Evolutionary conservation across 2,113 vertebrate genomes (phyloP).

Genomic region (Nothobranchius furzeri): DNA sequence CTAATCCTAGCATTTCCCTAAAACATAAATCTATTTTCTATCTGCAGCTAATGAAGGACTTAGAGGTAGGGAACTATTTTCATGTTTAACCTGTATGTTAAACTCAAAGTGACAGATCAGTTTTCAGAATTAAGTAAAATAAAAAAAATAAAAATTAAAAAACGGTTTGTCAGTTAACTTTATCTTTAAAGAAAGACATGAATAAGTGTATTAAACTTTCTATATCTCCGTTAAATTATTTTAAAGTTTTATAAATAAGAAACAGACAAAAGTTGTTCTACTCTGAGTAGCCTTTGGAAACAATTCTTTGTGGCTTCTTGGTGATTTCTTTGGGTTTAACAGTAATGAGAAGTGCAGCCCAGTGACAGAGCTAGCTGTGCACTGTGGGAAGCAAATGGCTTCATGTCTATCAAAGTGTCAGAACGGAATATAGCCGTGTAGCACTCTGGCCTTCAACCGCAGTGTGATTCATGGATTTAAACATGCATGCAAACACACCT

Average conservation of each 20-base stretch:
- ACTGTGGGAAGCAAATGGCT: slow-evolving; percentile 61
- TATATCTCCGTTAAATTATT: not conserved
- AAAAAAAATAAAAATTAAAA: too few relatives aligned
- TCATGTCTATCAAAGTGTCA: slow-evolving; percentile 67
- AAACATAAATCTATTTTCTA: too few relatives aligned
- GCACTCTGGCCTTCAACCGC: slow-evolving; percentile 62
- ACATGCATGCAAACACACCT: slow-evolving; percentile 29
- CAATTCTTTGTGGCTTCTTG: slow-evolving; percentile 14
- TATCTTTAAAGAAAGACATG: not conserved
- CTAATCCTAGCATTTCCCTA: too few relatives aligned
- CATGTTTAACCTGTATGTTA: too few relatives aligned
- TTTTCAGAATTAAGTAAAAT: too few relatives aligned
- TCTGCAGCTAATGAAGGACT: too few relatives aligned
- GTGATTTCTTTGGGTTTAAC: slow-evolving; percentile 46
- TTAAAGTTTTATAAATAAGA: not conserved
- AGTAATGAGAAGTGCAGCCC: slow-evolving; percentile 54
- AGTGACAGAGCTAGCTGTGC: slow-evolving; percentile 47
- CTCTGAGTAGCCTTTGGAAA: slow-evolving; percentile 2
- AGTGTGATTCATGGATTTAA: slow-evolving; percentile 46
- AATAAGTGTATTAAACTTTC: not conserved
- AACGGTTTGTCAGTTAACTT: too few relatives aligned
- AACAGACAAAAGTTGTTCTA: not conserved
- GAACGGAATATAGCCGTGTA: slow-evolving; percentile 57
- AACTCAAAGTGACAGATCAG: too few relatives aligned
- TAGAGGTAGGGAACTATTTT: too few relatives aligned